phyloP scores from a whole-genome alignment of 2,113 vertebrate species.

The Syngnathus typhle region DNA sequence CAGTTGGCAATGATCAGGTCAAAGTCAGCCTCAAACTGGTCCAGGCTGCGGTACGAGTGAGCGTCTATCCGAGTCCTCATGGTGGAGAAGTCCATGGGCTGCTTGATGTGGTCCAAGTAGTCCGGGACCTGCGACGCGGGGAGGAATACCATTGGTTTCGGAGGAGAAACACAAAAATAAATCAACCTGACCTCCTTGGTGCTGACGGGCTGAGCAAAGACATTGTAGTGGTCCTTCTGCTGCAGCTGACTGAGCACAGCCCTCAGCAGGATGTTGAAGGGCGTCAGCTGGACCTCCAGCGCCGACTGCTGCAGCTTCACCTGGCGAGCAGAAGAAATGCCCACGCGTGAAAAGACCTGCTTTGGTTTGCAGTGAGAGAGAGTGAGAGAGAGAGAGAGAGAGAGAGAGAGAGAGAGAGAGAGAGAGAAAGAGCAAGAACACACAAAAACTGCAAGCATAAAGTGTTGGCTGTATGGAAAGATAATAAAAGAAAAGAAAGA shows the following conservation, averaged over 20 bases:
- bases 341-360: too few species aligned
- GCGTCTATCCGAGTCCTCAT: conserved; percentile 85
- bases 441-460: too few species aligned
- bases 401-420: too few species aligned
- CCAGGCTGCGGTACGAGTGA: conserved; percentile 81
- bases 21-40: conserved; percentile 90
- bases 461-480: too few species aligned
- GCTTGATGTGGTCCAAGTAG: conserved; percentile 90
- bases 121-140: conserved; percentile 82
- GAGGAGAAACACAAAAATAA: too few species aligned
- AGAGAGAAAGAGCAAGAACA: too few species aligned
- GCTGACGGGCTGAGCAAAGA: conserved; percentile 92
- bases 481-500: too few species aligned
- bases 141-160: not conserved
- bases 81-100: conserved; percentile 95
- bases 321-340: conserved; percentile 51
- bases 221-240: conserved; percentile 88
- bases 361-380: too few species aligned
- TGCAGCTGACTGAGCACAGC: conserved; percentile 87
- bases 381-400: too few species aligned
- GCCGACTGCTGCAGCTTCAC: conserved; percentile 90
- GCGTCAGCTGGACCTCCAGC: conserved; percentile 88
- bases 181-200: conserved; percentile 78
- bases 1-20: conserved; percentile 92
- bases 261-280: conserved; percentile 84